A percentile compares a stretch with the other conserved stretches of the same genome.
These are phyloP conservation scores for Psilopogon haemacephalus DNA, from an alignment of 2,113 vertebrate genomes.

Conservation along the genomic window DNA sequence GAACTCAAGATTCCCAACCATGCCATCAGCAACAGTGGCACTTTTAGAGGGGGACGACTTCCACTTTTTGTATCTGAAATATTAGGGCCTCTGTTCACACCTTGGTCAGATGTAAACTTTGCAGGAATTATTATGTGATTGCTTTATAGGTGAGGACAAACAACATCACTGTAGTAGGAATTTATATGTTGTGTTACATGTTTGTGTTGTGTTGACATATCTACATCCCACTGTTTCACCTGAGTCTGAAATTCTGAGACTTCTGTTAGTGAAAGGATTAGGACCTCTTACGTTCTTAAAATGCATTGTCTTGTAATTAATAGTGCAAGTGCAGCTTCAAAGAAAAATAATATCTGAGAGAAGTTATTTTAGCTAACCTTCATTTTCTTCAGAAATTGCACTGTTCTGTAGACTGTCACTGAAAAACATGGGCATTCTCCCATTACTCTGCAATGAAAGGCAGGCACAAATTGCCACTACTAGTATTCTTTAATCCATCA, in stretches of 20 bases:
- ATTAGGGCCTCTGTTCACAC: neutral
- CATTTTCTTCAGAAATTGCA: neutral
- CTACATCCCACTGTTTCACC: neutral
- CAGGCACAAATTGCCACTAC: neutral
- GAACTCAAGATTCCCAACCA: neutral
- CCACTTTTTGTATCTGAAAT: neutral
- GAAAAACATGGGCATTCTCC: neutral
- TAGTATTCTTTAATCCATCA: neutral
- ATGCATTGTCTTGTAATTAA: neutral
- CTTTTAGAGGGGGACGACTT: neutral
- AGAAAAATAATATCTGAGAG: too few species aligned
- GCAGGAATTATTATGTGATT: neutral
- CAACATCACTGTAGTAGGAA: neutral
- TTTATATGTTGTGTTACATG: neutral
- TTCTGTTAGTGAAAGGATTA: neutral
- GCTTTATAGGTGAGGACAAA: neutral
- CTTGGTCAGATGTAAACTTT: neutral
- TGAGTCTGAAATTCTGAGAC: neutral
- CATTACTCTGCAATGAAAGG: neutral
- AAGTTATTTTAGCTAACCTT: neutral
- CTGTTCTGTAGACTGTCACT: neutral
- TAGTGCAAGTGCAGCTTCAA: neutral
- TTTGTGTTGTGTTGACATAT: neutral
- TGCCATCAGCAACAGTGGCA: neutral
- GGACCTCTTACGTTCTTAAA: neutral